Evolutionary conservation across 2,888 invertebrate species (phyloP).

Genomic region (Athalia cordata): DNA sequence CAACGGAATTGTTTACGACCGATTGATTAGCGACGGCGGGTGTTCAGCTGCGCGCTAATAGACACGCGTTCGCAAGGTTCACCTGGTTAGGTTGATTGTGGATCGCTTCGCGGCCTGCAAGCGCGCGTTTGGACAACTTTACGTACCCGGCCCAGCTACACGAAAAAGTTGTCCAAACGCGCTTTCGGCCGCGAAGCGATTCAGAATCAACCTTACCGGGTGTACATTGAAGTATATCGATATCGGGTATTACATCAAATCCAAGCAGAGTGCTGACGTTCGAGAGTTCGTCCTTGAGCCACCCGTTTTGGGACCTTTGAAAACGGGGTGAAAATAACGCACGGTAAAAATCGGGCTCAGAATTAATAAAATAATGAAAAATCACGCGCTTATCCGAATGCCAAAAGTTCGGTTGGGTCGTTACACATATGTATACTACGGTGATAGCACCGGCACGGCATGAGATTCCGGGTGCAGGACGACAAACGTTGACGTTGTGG

Average conservation of each 20-base stretch:
- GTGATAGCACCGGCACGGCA: constrained; percentile 26
- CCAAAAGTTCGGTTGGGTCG: constrained; percentile 19
- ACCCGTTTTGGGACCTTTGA: background rate
- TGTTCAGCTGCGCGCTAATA: constrained; percentile 12
- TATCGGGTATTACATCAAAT: too few species aligned
- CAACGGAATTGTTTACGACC: constrained; percentile 38
- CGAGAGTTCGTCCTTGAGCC: background rate
- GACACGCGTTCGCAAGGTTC: background rate
- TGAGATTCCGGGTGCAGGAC: background rate
- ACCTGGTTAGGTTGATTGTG: too few species aligned
- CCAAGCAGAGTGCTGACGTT: too few species aligned
- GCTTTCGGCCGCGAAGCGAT: too few species aligned
- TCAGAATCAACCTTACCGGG: too few species aligned
- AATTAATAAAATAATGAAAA: too few species aligned
- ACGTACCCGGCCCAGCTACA: too few species aligned
- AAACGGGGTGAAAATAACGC: background rate
- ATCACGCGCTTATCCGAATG: background rate
- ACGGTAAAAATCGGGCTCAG: too few species aligned
- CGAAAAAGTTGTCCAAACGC: too few species aligned
- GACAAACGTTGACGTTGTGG: constrained; percentile 38
- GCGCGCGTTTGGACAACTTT: too few species aligned
- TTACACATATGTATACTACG: constrained; percentile 3
- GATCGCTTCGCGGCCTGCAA: too few species aligned
- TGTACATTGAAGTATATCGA: too few species aligned
- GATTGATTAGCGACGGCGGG: constrained; percentile 12